Evolutionary conservation across 1,140 invertebrate genomes (phyloP).

Genomic region (Drosophila pruinosa): DNA sequence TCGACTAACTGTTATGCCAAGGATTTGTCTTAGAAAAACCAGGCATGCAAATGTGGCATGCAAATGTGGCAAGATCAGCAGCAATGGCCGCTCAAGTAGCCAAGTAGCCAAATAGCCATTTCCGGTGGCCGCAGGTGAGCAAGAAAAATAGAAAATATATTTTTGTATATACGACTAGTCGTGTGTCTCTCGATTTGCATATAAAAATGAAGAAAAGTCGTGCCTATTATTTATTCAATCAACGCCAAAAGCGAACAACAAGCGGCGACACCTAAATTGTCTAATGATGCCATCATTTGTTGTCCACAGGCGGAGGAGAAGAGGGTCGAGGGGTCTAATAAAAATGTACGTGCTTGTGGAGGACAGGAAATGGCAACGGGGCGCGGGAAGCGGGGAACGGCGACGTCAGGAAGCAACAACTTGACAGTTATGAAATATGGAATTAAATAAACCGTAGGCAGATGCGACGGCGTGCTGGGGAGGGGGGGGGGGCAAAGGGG

Average conservation of each 20-base stretch:
- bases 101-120: slow-evolving; percentile 75
- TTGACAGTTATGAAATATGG: slow-evolving; percentile 69
- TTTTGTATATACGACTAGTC: too few relatives aligned
- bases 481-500: not conserved
- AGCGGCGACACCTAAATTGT: slow-evolving; percentile 68
- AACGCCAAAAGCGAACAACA: slow-evolving; percentile 51
- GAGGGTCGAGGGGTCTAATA: slow-evolving; percentile 50
- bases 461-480: not conserved
- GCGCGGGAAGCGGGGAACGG: too few relatives aligned
- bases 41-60: slow-evolving; percentile 3
- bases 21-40: slow-evolving; percentile 30
- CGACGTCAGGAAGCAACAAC: slow-evolving; percentile 66
- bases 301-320: not conserved
- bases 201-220: slow-evolving; percentile 40
- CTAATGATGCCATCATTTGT: slow-evolving; percentile 77
- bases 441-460: slow-evolving; percentile 38
- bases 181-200: not conserved
- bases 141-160: slow-evolving; percentile 1
- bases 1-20: slow-evolving; percentile 32
- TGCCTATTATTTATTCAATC: slow-evolving; percentile 79
- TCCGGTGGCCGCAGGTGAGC: slow-evolving; percentile 47
- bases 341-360: slow-evolving; percentile 70
- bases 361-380: slow-evolving; percentile 38
- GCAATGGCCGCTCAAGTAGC: slow-evolving; percentile 68
- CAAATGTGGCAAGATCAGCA: not conserved